A percentile compares a stretch with the other conserved stretches of the same genome.
Conservation (phyloP, 1,140 invertebrate genomes). For the Spodoptera frugiperda region DNA sequence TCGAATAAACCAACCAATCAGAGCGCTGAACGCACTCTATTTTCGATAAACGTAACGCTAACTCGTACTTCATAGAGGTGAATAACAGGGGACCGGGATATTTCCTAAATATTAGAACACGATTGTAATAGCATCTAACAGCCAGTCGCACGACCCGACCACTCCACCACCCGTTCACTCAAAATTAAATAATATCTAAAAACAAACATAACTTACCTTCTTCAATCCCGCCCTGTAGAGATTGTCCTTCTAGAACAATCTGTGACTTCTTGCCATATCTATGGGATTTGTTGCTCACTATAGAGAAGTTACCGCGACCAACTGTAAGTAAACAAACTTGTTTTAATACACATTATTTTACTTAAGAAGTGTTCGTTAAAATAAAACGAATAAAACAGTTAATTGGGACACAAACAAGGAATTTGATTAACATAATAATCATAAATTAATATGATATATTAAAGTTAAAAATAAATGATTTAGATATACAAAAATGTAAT, state of each 20-base stretch:
- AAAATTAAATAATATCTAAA: too few relatives aligned
- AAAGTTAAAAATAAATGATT: constrained; percentile 5
- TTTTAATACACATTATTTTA: background rate
- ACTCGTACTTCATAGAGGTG: too few relatives aligned
- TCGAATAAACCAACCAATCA: too few relatives aligned
- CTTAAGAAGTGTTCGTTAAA: background rate
- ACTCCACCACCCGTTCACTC: too few relatives aligned
- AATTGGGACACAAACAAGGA: background rate
- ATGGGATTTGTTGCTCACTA: constrained; percentile 94
- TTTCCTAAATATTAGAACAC: too few relatives aligned
- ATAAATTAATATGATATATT: background rate
- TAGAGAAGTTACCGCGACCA: constrained; percentile 93
- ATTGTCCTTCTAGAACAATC: constrained; percentile 88
- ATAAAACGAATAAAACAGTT: background rate
- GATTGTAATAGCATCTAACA: too few relatives aligned
- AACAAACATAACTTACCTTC: too few relatives aligned
- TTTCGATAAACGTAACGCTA: too few relatives aligned
- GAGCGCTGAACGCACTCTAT: too few relatives aligned
- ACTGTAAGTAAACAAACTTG: constrained; percentile 85
- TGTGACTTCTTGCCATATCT: constrained; percentile 95
- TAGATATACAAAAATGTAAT: background rate
- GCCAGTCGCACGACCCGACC: too few relatives aligned
- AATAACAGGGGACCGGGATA: too few relatives aligned
- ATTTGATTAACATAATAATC: background rate
- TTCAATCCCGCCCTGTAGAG: constrained; percentile 86